A percentile compares a stretch with the other conserved stretches of the same genome.
Conservation (phyloP, 2,888 invertebrate species). For the Ptychoptera albimana region DNA sequence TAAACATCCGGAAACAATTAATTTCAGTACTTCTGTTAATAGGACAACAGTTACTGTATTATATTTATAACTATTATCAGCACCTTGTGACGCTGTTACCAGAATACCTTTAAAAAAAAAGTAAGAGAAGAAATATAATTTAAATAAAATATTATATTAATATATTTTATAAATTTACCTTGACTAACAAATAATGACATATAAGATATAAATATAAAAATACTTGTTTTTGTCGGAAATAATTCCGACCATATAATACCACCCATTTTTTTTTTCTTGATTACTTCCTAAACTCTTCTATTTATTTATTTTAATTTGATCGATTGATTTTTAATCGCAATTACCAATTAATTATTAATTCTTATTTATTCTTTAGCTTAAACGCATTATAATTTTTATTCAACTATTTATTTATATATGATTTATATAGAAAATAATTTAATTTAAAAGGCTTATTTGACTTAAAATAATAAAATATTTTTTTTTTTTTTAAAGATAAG, state of each 20-base stretch:
- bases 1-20: slow-evolving; percentile 51
- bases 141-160: not conserved
- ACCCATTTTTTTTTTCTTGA: slow-evolving; percentile 16
- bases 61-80: slow-evolving; percentile 67
- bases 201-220: slow-evolving; percentile 66
- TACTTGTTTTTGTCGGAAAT: slow-evolving; percentile 70
- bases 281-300: not conserved
- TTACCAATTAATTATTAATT: not conserved
- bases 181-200: slow-evolving; percentile 83
- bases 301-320: no score
- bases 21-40: slow-evolving; percentile 72
- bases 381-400: not conserved
- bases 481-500: no score
- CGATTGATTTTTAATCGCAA: not conserved
- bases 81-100: slow-evolving; percentile 76
- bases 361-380: not conserved
- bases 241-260: slow-evolving; percentile 42
- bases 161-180: slow-evolving; percentile 40
- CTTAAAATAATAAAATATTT: no score
- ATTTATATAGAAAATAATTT: no score
- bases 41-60: slow-evolving; percentile 79
- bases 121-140: slow-evolving; percentile 1
- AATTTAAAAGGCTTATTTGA: no score
- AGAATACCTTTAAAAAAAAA: slow-evolving; percentile 56
- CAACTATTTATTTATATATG: no score